Base-by-base conservation (phyloP, 1,140 invertebrate species). In the Panagrolaimus sp. region DNA sequence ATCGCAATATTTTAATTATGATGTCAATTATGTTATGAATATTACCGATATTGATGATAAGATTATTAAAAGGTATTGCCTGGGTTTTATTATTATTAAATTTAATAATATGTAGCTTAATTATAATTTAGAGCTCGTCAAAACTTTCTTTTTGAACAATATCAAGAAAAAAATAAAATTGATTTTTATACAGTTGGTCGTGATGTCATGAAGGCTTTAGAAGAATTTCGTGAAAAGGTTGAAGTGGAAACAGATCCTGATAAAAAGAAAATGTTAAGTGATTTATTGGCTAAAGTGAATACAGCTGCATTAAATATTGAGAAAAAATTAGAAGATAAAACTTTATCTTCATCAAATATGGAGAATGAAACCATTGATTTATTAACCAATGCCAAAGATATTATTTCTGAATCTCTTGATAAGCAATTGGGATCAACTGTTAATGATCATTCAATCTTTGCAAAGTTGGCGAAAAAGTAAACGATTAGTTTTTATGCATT, bases 21-120 rank as follows among this genome's bases (percentile, higher is more conserved):
- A 98, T 84, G 88, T 99, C 38, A 86, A 91, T 44, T 98, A 95
- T 87, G 93, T 94, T 1, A 98, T 98, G 94, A 91, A 93, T 71
- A 88, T 97, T 71, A 89, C 95, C 15, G 96, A 99, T 85, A 96
- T 99, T 83, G 96, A 99, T 88, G 96, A 99, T 84, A 99, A 99
- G 84, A 87, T 87, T 69, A 94, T 98, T 45, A 82, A 77, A 69
- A 58, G 80, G 78, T 82, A 21, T 52, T 26, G 45, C 46, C 28
- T 52, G 72, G n/a, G 43, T 65, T 63, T 65, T 68, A 17, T 76
- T 14, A 17, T 43, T 9, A n/a, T 26, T 58, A n/a, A 17, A 17
- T 70, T 64, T 1, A 71, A 47, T 8, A 17, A 5, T 9, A 14
- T n/a, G n/a, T n/a, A n/a, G n/a, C n/a, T n/a, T n/a, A 38, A 38